Evolutionary conservation across 2,113 vertebrate species (phyloP).

Genomic region (Xenus cinereus): DNA sequence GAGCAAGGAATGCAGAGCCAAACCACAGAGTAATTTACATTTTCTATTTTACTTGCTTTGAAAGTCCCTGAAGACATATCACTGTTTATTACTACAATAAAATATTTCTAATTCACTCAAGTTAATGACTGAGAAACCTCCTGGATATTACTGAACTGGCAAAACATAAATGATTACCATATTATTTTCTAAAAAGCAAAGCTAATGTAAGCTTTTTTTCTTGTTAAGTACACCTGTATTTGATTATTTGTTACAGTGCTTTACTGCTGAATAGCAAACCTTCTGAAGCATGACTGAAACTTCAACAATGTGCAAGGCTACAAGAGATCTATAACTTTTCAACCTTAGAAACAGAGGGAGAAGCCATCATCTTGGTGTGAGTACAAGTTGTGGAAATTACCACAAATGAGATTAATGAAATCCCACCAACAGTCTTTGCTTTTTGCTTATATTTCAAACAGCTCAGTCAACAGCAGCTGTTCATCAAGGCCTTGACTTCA

Average conservation of each 20-base stretch:
- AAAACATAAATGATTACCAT: background rate
- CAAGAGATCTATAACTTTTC: background rate
- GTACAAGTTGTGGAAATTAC: background rate
- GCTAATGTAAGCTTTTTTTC: background rate
- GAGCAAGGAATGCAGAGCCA: constrained; percentile 5
- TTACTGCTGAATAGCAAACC: background rate
- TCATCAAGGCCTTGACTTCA: background rate
- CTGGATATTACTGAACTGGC: constrained; percentile 7
- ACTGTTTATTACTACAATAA: constrained; percentile 47
- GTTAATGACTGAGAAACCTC: constrained; percentile 30
- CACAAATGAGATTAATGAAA: background rate
- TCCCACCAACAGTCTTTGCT: background rate
- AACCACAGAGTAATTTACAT: background rate
- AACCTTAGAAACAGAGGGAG: background rate
- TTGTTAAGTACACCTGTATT: background rate
- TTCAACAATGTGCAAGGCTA: background rate
- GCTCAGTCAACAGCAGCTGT: background rate
- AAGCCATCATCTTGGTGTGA: background rate
- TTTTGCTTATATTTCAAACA: background rate
- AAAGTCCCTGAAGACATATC: constrained; percentile 28
- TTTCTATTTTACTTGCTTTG: constrained; percentile 21
- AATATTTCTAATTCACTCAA: constrained; percentile 52
- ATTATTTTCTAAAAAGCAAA: constrained; percentile 22
- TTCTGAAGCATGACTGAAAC: background rate
- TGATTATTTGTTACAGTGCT: background rate